These are phyloP conservation scores for Diarsia rubi DNA, from an alignment of 2,888 invertebrate species.

Conservation along the genomic window DNA sequence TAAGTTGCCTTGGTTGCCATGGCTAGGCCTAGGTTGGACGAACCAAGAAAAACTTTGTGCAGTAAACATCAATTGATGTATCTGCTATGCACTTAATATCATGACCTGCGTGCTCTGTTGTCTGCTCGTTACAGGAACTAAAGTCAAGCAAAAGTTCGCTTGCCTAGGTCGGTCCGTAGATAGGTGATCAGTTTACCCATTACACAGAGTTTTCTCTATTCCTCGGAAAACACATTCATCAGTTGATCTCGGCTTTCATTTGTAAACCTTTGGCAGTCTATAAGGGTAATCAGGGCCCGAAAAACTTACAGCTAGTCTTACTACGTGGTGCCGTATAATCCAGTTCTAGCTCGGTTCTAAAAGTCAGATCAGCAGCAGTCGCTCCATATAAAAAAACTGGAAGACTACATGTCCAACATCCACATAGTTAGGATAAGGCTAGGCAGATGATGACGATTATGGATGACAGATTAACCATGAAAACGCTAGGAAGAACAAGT, in stretches of 20 bases:
- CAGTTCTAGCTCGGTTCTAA: not conserved
- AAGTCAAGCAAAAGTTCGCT: not conserved
- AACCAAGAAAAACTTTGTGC: not conserved
- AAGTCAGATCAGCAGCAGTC: not conserved
- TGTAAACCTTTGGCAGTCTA: not conserved
- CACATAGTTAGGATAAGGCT: not conserved
- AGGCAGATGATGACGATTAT: not conserved
- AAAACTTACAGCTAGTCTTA: not conserved
- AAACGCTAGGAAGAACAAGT: not conserved
- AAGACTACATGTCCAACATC: not conserved
- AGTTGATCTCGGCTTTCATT: not conserved
- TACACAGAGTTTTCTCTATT: not conserved
- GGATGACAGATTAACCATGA: no score
- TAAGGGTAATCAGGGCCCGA: not conserved
- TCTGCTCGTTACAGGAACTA: not conserved
- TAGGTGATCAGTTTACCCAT: not conserved
- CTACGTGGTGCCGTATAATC: not conserved
- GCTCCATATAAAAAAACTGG: not conserved
- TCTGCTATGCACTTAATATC: not conserved
- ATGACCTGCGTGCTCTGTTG: not conserved
- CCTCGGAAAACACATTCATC: not conserved
- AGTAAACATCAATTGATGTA: not conserved
- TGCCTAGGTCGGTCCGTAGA: not conserved
- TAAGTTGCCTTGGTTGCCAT: not conserved
- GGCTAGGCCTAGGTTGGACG: not conserved